Base-by-base conservation (phyloP, 1,140 invertebrate species). In the Drosophila paulistorum region DNA sequence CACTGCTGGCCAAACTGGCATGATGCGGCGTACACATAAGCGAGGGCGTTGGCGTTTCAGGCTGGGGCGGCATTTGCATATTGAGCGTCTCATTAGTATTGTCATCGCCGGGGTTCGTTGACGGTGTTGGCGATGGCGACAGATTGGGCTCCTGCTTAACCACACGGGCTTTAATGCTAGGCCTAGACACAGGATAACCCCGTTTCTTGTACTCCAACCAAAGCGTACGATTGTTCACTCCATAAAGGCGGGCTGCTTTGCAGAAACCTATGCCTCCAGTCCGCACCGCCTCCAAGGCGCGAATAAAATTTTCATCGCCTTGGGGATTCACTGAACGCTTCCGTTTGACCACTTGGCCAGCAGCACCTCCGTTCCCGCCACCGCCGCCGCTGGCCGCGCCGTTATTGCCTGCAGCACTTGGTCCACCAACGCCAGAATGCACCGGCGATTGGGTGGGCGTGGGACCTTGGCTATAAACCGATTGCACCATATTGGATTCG, bases 191-290 rank as follows among this genome's bases (percentile, higher is more conserved):
- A 1, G 96, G 95, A 86, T 97, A 97, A 0, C 96, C 96, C 14
- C 95, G 93, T 90, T 96, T 96, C 79, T 96, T 96, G 83, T 96
- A 97, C 80, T 97, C 96, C 13, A 97, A 93, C 96, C 96, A 97
- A 1, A 97, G 91, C 0, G 96, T 97, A 39, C 96, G 93, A 92
- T 96, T 97, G 92, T 97, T 97, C 1, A 97, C 96, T 13, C 96
- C 96, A 90, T 95, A 97, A 91, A 96, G 94, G 42, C 95, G 93
- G 0, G 96, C 96, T 7, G 96, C 96, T 78, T 96, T 96, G 91
- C 96, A 97, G 91, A 97, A 97, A 1, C 96, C 96, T 69, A 97
- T 96, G 17, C 96, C 95, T n/a, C 96, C 96, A 69, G 95, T 95
- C 14, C 96, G 93, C 0, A 97, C 96, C 1, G 96, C 96, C 81